Percentiles rank a stretch among this genome's conserved stretches.
Evolutionary conservation across 2,888 invertebrate genomes (phyloP).

Genomic region (Ornithoptera alexandrae): DNA sequence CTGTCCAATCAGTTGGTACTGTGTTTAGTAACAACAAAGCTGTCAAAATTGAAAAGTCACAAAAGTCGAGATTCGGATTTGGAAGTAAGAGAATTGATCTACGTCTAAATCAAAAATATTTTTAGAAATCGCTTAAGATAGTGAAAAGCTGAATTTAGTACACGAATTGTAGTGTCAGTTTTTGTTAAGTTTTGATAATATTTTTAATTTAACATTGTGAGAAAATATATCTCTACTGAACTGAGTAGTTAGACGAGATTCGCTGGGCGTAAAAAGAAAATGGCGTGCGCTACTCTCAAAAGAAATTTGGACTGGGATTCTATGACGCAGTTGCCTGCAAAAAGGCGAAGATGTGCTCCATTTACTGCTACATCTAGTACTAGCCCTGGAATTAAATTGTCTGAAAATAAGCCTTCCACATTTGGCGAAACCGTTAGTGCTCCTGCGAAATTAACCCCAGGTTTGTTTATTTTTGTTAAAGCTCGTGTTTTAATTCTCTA

Average conservation of each 20-base stretch:
- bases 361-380: constrained; percentile 84
- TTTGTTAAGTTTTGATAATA: constrained; percentile 53
- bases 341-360: constrained; percentile 94
- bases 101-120: constrained; percentile 61
- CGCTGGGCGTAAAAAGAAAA: constrained; percentile 85
- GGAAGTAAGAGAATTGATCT: constrained; percentile 55
- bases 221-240: constrained; percentile 55
- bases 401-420: constrained; percentile 84
- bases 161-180: constrained; percentile 42
- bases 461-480: constrained; percentile 80
- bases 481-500: background rate
- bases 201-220: constrained; percentile 61
- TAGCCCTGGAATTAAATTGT: constrained; percentile 74
- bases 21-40: constrained; percentile 46
- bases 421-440: constrained; percentile 90
- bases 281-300: constrained; percentile 99
- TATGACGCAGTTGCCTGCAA: constrained; percentile 91
- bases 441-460: constrained; percentile 90
- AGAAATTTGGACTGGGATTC: constrained; percentile 97
- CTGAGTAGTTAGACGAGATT: constrained; percentile 67
- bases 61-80: constrained; percentile 62
- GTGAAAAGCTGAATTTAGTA: constrained; percentile 36
- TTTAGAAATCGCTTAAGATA: constrained; percentile 59
- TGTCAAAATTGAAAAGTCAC: constrained; percentile 61
- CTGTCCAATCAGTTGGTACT: constrained; percentile 36